A percentile compares a stretch with the other conserved stretches of the same genome.
phyloP scores from a whole-genome alignment of 1,140 invertebrate genomes.

The Drosophila nikananu region DNA sequence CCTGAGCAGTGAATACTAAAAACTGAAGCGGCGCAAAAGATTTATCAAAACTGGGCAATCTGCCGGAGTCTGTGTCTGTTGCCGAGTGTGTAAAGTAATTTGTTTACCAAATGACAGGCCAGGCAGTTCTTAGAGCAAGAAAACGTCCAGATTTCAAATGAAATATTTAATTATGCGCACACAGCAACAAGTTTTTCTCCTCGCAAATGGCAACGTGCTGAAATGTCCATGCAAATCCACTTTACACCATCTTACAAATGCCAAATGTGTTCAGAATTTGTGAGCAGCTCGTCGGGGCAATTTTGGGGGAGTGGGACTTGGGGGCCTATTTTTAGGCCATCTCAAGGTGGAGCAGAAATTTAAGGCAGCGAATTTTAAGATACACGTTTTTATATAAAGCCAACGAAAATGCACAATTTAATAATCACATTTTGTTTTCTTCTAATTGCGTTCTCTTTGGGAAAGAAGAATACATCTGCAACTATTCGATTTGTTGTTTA shows the following conservation, averaged over 20 bases:
- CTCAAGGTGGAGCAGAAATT: slow-evolving; percentile 11
- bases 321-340: slow-evolving; percentile 28
- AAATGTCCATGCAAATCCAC: slow-evolving; percentile 53
- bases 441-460: slow-evolving; percentile 1
- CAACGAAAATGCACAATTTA: not conserved
- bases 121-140: slow-evolving; percentile 5
- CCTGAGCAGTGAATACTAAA: not conserved
- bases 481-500: slow-evolving; percentile 32
- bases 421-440: slow-evolving; percentile 8
- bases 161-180: slow-evolving; percentile 61
- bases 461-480: slow-evolving; percentile 2
- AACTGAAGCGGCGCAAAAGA: slow-evolving; percentile 30
- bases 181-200: slow-evolving; percentile 45
- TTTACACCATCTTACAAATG: slow-evolving; percentile 51
- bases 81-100: slow-evolving; percentile 60
- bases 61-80: slow-evolving; percentile 54
- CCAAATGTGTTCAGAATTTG: slow-evolving; percentile 46
- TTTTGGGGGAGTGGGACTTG: slow-evolving; percentile 1
- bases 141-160: slow-evolving; percentile 44
- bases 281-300: slow-evolving; percentile 19
- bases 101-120: slow-evolving; percentile 66
- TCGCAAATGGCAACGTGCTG: not conserved
- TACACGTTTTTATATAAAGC: not conserved
- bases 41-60: slow-evolving; percentile 76
- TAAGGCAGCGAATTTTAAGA: not conserved